Percentiles rank a stretch among this genome's conserved stretches.
Evolutionary conservation across 1,140 invertebrate genomes (phyloP).

Genomic region (Hylaeus anthracinus): DNA sequence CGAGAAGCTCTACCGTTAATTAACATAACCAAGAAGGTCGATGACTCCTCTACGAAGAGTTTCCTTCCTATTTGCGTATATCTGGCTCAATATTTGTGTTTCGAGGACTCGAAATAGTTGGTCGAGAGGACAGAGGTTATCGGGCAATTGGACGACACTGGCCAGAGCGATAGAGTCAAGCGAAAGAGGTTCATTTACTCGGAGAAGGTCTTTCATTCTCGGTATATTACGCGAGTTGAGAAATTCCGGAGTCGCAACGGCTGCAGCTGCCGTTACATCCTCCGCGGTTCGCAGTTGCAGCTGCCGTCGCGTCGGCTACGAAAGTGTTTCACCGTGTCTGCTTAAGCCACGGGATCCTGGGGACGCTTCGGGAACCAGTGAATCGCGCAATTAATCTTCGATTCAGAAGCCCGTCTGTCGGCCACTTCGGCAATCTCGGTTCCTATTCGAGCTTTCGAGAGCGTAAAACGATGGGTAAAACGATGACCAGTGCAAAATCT

Average conservation of each 20-base stretch:
- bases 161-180: too few relatives aligned
- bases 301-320: slow-evolving; percentile 7
- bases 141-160: too few relatives aligned
- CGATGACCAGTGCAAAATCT: slow-evolving; percentile 61
- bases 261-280: slow-evolving; percentile 19
- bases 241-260: slow-evolving; percentile 17
- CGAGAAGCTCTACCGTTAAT: too few relatives aligned
- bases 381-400: slow-evolving; percentile 69
- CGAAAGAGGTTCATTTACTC: too few relatives aligned
- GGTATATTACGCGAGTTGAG: slow-evolving; percentile 10
- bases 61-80: too few relatives aligned
- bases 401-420: slow-evolving; percentile 52
- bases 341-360: slow-evolving; percentile 44
- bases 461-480: slow-evolving; percentile 58
- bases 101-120: too few relatives aligned
- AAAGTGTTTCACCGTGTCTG: slow-evolving; percentile 62
- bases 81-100: too few relatives aligned
- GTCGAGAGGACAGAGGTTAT: too few relatives aligned
- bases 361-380: slow-evolving; percentile 39
- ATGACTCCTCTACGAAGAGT: too few relatives aligned
- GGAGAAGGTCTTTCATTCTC: too few relatives aligned
- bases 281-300: slow-evolving; percentile 3
- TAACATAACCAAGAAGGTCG: too few relatives aligned
- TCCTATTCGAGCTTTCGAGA: slow-evolving; percentile 50
- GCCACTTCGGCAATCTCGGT: slow-evolving; percentile 58